Percentiles rank a stretch among this genome's conserved stretches.
phyloP scores from a whole-genome alignment of 2,888 invertebrate species.

The Pecten maximus region DNA sequence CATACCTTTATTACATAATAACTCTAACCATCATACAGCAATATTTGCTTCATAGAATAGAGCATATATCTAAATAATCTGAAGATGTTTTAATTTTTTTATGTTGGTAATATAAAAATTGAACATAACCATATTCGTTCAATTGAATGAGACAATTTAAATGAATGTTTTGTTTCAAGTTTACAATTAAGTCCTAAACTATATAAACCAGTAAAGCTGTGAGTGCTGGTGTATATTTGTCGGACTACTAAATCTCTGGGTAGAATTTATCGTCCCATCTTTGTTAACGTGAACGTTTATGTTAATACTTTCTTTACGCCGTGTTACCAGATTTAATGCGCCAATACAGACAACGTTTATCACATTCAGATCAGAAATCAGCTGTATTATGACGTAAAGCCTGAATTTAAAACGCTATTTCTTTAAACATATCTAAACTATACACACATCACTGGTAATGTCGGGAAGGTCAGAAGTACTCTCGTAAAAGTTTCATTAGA shows the following conservation, averaged over 20 bases:
- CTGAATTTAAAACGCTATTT: conserved; percentile 7
- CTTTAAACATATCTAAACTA: conserved; percentile 4
- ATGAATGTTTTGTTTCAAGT: neutral
- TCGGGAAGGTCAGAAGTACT: neutral
- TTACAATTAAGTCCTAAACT: neutral
- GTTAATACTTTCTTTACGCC: neutral
- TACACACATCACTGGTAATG: neutral
- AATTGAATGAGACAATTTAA: too few species aligned
- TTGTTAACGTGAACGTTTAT: neutral
- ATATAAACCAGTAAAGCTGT: neutral
- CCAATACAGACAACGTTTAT: neutral
- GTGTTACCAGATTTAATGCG: neutral
- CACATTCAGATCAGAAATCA: neutral
- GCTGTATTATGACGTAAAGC: neutral
- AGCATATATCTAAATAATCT: too few species aligned
- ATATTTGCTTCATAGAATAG: neutral
- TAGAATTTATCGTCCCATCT: neutral
- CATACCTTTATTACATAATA: neutral
- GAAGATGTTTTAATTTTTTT: too few species aligned
- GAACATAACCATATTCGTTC: too few species aligned
- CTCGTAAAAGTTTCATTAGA: conserved; percentile 10
- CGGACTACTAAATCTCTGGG: neutral
- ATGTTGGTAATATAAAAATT: too few species aligned
- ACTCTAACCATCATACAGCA: neutral
- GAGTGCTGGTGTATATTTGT: neutral